Evolutionary conservation across 2,888 invertebrate genomes (phyloP).

Genomic region (Erebia ligea): DNA sequence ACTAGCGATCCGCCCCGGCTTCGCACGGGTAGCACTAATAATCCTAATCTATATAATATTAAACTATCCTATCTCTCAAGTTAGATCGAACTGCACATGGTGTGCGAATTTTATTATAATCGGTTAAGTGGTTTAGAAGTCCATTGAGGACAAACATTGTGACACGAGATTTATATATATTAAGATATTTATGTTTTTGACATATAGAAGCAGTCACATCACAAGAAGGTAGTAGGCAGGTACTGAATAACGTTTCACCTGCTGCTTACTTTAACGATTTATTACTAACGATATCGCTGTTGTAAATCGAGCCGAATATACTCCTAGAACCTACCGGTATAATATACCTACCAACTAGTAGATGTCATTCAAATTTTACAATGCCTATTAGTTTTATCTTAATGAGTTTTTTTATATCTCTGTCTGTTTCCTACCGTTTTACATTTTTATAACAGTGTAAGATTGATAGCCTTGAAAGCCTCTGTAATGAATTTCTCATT

Average conservation of each 20-base stretch:
- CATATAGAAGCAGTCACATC: constrained; percentile 27
- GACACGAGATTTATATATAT: too few relatives aligned
- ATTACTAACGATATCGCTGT: constrained; percentile 47
- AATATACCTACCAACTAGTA: constrained; percentile 43
- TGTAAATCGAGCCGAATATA: constrained; percentile 50
- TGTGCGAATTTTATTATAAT: too few relatives aligned
- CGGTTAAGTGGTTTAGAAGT: too few relatives aligned
- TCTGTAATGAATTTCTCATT: constrained; percentile 49
- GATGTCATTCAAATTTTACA: constrained; percentile 62
- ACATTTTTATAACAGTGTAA: constrained; percentile 59
- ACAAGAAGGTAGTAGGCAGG: constrained; percentile 17
- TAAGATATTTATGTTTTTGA: constrained; percentile 29
- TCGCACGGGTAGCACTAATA: too few relatives aligned
- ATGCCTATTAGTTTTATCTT: constrained; percentile 67
- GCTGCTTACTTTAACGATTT: constrained; percentile 52
- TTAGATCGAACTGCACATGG: too few relatives aligned
- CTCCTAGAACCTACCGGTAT: constrained; percentile 46
- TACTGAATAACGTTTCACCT: constrained; percentile 40
- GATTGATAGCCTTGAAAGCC: constrained; percentile 51
- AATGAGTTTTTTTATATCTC: constrained; percentile 64
- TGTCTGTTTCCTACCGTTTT: constrained; percentile 64
- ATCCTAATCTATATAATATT: too few relatives aligned
- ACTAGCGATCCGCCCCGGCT: too few relatives aligned
- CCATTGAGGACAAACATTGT: too few relatives aligned
- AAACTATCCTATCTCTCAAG: too few relatives aligned